Evolutionary conservation across 2,113 vertebrate genomes (phyloP), one percentile per base, ranked within the genome.

Genomic region (Amphiprion ocellaris): DNA sequence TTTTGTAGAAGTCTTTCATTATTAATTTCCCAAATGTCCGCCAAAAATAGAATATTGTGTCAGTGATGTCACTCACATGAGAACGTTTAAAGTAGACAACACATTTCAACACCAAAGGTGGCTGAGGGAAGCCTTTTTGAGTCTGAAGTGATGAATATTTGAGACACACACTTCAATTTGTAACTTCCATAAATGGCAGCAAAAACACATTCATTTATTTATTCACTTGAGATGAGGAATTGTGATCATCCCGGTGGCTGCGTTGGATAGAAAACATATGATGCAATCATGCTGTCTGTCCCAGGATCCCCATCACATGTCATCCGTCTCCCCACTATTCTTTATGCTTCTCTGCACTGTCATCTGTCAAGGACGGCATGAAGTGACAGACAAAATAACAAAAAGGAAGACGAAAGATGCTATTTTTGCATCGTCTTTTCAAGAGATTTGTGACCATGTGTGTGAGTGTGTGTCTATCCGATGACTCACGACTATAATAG

Each of bases 401-500:
- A 66, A 52, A 65, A 56, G 11, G 21, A 56, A 55, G 44, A 61
- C 10, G 4, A 61, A 73, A 47, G 26, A 81, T 39, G 14, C 41
- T 74, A 69, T 80, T 82, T 82, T 65, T 33, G 44, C 28, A 21
- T 65, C 30, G 12, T 60, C 10, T 60, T 74, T 69, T 63, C 10
- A 26, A 33, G 23, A 59, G 41, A 49, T 54, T 11, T 63, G 16
- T 30, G 26, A 12, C 30, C 5, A 0, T 28, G 2, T 17, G 23
- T n/a, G 46, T 46, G 39, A 58, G 24, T 54, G 9, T 8, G 11
- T 60, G 23, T 71, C 28, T 17, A 44, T 23, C 59, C 21, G 10
- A 33, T 82, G 85, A 85, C 44, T 87, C 85, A 89, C 69, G 63
- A 28, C 71, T 81, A 60, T 74, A 67, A 84, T 81, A 71, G 66